phyloP scores from a whole-genome alignment of 1,140 invertebrate species.

The Pogonognathellus flavescens region DNA sequence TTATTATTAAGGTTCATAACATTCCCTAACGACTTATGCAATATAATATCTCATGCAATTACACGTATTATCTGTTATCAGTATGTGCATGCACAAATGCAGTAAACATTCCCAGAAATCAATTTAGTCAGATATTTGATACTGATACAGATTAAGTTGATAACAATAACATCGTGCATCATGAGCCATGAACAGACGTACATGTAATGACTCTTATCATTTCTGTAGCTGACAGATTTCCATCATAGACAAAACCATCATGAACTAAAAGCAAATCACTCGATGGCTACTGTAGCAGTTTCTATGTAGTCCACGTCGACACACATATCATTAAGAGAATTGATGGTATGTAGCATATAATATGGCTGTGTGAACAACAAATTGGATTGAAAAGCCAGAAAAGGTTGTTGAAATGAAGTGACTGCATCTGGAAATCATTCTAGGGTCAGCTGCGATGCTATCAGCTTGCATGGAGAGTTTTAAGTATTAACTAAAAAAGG shows the following conservation, averaged over 20 bases:
- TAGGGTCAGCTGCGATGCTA: constrained; percentile 21
- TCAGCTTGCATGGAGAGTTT: neutral
- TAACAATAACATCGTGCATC: neutral
- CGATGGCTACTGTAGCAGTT: neutral
- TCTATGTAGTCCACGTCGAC: neutral
- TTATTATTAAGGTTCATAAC: neutral
- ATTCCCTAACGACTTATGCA: neutral
- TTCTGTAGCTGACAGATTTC: neutral
- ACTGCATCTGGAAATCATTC: constrained; percentile 24
- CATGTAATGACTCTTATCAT: neutral
- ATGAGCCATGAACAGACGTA: neutral
- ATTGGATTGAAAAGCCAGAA: neutral
- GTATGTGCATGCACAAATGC: neutral
- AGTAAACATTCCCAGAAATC: neutral
- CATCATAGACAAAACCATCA: neutral
- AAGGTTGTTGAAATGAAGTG: neutral
- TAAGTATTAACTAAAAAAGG: too few species aligned
- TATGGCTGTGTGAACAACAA: neutral
- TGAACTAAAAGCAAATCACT: neutral
- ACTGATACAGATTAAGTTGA: neutral
- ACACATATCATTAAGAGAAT: neutral
- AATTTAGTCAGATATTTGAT: constrained; percentile 1
- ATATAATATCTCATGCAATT: neutral
- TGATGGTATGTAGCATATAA: neutral
- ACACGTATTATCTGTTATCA: neutral